phyloP scores from a whole-genome alignment of 2,113 vertebrate genomes.

The Bubo bubo region DNA sequence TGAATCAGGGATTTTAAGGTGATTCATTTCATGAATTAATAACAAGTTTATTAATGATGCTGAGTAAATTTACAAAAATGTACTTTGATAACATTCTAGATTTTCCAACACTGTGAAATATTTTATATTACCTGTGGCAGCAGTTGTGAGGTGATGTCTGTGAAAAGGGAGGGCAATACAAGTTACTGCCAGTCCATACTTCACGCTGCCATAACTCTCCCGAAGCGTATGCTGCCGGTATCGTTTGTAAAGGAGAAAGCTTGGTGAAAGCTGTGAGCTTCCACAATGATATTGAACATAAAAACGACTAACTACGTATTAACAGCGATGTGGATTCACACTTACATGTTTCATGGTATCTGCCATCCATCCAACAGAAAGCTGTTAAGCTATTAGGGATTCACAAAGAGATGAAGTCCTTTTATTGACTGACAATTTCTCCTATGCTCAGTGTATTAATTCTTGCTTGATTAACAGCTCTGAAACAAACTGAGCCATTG shows the following conservation, averaged over 20 bases:
- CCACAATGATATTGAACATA: neutral
- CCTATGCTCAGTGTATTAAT: neutral
- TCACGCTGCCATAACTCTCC: rapidly evolving
- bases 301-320: neutral
- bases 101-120: neutral
- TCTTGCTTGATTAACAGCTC: constrained; percentile 23
- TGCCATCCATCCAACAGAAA: neutral
- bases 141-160: neutral
- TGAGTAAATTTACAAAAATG: neutral
- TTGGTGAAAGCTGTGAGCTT: neutral
- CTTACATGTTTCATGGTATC: neutral
- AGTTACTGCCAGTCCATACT: neutral
- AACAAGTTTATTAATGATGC: neutral
- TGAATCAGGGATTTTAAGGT: neutral
- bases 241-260: neutral
- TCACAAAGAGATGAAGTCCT: neutral
- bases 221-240: rapidly evolving
- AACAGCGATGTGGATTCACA: neutral
- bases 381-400: neutral
- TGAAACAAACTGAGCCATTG: constrained; percentile 1
- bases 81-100: neutral
- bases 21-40: neutral
- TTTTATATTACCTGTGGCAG: neutral
- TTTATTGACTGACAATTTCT: constrained; percentile 19
- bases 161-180: neutral